A percentile compares a stretch with the other conserved stretches of the same genome.
These are phyloP conservation scores for Thaleichthys pacificus DNA, from an alignment of 2,797 vertebrate species.

Conservation along the genomic window DNA sequence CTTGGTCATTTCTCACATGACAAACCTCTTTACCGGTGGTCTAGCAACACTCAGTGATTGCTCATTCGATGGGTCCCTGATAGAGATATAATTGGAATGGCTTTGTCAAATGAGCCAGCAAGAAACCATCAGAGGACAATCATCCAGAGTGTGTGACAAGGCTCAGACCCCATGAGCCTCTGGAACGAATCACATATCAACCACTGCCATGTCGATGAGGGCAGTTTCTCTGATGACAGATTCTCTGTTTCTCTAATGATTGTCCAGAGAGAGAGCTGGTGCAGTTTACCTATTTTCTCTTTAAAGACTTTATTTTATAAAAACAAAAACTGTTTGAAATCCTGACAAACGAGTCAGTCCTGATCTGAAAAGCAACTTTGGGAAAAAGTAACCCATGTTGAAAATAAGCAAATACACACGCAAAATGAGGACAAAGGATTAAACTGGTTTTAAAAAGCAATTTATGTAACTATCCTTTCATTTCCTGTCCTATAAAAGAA, in stretches of 20 bases:
- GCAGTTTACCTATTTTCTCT: neutral
- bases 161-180: conserved; percentile 35
- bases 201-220: conserved; percentile 22
- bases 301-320: conserved; percentile 49
- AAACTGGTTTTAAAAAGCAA: conserved; percentile 44
- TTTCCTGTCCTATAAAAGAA: conserved; percentile 51
- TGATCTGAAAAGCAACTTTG: conserved; percentile 18
- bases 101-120: conserved; percentile 69
- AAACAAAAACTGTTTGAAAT: neutral
- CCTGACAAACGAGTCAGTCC: neutral
- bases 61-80: conserved; percentile 53
- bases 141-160: conserved; percentile 44
- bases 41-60: conserved; percentile 47
- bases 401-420: conserved; percentile 19
- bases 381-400: conserved; percentile 5
- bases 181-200: conserved; percentile 34
- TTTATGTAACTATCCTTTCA: conserved; percentile 56
- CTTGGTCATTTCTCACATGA: conserved; percentile 56
- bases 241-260: neutral
- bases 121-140: conserved; percentile 61
- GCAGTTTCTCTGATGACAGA: neutral
- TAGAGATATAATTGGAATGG: conserved; percentile 65
- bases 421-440: conserved; percentile 47
- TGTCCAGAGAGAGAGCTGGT: neutral
- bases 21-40: conserved; percentile 30